A percentile compares a stretch with the other conserved stretches of the same genome.
Evolutionary conservation across 92 coral and sea anemone species (phyloP).

Genomic region (Umimayanthus chanpuru): DNA sequence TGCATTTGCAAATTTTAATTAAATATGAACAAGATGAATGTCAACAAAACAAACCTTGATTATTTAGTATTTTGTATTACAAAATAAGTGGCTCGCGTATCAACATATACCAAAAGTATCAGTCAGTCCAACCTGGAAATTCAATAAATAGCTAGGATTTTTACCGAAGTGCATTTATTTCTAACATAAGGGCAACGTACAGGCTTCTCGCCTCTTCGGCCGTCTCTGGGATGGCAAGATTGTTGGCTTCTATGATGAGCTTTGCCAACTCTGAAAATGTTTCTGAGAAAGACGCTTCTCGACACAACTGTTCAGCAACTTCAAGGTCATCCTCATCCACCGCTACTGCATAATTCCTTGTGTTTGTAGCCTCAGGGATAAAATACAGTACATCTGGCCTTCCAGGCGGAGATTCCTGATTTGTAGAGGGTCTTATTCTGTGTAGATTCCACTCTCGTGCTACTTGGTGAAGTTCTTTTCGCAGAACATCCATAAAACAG

Average conservation of each 20-base stretch:
- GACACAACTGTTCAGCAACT: slow-evolving; percentile 22
- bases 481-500: slow-evolving; percentile 20
- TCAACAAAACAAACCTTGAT: no score
- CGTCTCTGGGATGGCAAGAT: slow-evolving; percentile 6
- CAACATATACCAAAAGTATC: no score
- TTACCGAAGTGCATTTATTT: slow-evolving; percentile 4
- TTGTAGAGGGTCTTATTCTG: slow-evolving; percentile 1
- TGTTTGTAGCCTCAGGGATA: neutral
- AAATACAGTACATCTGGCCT: slow-evolving; percentile 9
- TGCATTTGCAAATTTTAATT: no score
- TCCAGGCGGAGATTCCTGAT: neutral
- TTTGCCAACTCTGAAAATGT: neutral
- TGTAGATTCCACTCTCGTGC: neutral
- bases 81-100: no score
- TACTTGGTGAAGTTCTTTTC: slow-evolving; percentile 24
- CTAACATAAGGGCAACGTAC: neutral
- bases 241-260: slow-evolving; percentile 8
- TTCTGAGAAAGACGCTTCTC: neutral
- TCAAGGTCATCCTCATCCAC: slow-evolving; percentile 17
- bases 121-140: no score
- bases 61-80: no score
- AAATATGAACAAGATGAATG: no score
- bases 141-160: no score
- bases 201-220: slow-evolving; percentile 8
- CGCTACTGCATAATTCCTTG: neutral